Conservation (phyloP, 2,113 vertebrate species). For the Larimichthys crocea region DNA sequence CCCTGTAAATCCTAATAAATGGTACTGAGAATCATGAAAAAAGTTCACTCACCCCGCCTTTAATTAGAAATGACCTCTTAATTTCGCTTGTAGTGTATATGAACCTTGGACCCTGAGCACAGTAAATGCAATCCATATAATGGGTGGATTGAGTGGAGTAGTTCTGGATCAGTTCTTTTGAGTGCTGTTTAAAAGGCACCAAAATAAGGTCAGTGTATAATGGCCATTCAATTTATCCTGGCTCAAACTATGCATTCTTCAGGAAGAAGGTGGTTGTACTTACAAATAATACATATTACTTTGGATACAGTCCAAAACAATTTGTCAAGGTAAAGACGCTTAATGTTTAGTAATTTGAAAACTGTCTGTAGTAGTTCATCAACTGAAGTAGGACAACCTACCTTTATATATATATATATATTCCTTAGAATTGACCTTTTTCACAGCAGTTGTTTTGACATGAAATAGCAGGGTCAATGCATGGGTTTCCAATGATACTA, state of each 20-base stretch:
- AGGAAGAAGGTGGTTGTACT: neutral
- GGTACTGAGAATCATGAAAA: neutral
- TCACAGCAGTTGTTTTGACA: too few relatives aligned
- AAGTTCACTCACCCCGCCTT: neutral
- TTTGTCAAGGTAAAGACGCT: neutral
- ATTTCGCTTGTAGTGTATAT: neutral
- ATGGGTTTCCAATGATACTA: too few relatives aligned
- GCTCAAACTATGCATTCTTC: neutral
- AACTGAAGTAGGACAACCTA: too few relatives aligned
- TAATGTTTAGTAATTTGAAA: neutral
- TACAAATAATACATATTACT: neutral
- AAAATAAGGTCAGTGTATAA: neutral
- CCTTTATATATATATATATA: too few relatives aligned
- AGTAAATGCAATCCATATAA: constrained; percentile 4
- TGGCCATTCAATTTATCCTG: neutral
- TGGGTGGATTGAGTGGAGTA: neutral
- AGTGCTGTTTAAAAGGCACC: neutral
- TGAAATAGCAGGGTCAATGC: too few relatives aligned
- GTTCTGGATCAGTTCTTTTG: neutral
- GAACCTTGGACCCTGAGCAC: neutral
- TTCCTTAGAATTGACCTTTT: too few relatives aligned
- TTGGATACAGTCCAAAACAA: neutral
- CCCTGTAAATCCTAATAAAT: neutral
- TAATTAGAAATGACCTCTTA: neutral
- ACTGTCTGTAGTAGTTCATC: neutral